Percentiles rank a stretch among this genome's conserved stretches.
Evolutionary conservation across 2,888 invertebrate genomes (phyloP).

Genomic region (Anthophora plumipes): DNA sequence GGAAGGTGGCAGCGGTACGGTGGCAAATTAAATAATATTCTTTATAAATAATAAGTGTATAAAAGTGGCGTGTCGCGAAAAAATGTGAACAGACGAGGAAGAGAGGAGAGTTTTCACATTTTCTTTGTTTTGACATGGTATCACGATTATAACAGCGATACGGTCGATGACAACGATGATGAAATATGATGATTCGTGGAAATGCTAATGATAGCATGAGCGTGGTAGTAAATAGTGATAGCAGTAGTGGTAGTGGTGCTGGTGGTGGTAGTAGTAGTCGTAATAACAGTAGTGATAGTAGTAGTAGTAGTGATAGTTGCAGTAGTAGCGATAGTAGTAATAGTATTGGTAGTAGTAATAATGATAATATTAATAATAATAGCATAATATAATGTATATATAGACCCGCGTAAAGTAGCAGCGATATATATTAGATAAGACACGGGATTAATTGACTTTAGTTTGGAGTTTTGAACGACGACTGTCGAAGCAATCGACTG

Average conservation of each 20-base stretch:
- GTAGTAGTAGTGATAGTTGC: background rate
- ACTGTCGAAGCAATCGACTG: conserved; percentile 47
- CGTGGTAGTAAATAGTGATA: conserved; percentile 12
- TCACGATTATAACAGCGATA: conserved; percentile 8
- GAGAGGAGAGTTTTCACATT: background rate
- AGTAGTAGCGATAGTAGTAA: conserved; percentile 1
- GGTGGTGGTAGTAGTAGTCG: background rate
- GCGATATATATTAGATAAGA: conserved; percentile 27
- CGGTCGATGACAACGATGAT: conserved; percentile 34
- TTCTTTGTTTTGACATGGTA: background rate
- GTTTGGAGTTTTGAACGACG: conserved; percentile 45
- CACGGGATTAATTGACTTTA: conserved; percentile 56
- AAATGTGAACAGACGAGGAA: background rate
- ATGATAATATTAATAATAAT: conserved; percentile 61
- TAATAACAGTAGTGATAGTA: conserved; percentile 47
- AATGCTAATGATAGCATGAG: conserved; percentile 27
- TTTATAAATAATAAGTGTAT: conserved; percentile 47
- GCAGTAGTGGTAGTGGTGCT: conserved; percentile 14
- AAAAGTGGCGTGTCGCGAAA: background rate
- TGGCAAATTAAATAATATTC: conserved; percentile 51
- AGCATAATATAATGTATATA: conserved; percentile 42
- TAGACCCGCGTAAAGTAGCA: conserved; percentile 13
- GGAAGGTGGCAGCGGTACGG: conserved; percentile 21
- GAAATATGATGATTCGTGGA: conserved; percentile 19
- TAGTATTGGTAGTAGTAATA: conserved; percentile 35